These are phyloP conservation scores for Capitella teleta DNA, from an alignment of 1,140 invertebrate genomes.

Conservation along the genomic window DNA sequence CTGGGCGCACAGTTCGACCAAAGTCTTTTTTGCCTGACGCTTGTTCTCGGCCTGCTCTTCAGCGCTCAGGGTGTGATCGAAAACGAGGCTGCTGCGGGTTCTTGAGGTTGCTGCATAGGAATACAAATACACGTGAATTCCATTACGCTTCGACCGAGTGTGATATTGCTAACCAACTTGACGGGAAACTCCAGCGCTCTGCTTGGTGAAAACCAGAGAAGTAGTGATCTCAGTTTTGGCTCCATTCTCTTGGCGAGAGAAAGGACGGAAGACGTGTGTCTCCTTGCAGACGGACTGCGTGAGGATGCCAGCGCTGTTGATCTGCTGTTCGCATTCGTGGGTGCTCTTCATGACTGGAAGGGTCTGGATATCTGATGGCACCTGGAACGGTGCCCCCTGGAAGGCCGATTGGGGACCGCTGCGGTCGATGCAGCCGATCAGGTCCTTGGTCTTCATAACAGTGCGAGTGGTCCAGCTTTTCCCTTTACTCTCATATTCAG, in stretches of 20 bases:
- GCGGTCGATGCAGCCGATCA: slow-evolving; percentile 59
- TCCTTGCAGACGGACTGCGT: slow-evolving; percentile 67
- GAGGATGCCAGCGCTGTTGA: slow-evolving; percentile 68
- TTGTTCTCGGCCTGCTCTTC: slow-evolving; percentile 2
- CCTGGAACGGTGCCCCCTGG: slow-evolving; percentile 25
- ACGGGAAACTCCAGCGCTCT: too few species aligned
- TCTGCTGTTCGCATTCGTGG: slow-evolving; percentile 63
- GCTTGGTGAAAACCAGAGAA: too few species aligned
- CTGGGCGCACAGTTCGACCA: slow-evolving; percentile 21
- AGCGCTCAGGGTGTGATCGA: slow-evolving; percentile 15
- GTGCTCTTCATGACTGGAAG: slow-evolving; percentile 63
- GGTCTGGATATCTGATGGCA: slow-evolving; percentile 54
- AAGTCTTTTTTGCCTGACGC: slow-evolving; percentile 15
- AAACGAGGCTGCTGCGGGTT: slow-evolving; percentile 12
- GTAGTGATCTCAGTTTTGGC: slow-evolving; percentile 54
- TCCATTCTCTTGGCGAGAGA: slow-evolving; percentile 62
- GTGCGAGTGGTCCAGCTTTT: too few species aligned
- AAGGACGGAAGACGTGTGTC: slow-evolving; percentile 63
- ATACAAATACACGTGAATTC: too few species aligned
- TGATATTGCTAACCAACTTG: too few species aligned
- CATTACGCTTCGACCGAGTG: too few species aligned
- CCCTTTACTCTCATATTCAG: slow-evolving; percentile 61
- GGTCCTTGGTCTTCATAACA: slow-evolving; percentile 66
- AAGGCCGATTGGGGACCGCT: slow-evolving; percentile 48
- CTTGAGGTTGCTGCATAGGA: too few species aligned